These are phyloP conservation scores for Phenacoccus solenopsis DNA, from an alignment of 1,140 invertebrate genomes.

Conservation along the genomic window DNA sequence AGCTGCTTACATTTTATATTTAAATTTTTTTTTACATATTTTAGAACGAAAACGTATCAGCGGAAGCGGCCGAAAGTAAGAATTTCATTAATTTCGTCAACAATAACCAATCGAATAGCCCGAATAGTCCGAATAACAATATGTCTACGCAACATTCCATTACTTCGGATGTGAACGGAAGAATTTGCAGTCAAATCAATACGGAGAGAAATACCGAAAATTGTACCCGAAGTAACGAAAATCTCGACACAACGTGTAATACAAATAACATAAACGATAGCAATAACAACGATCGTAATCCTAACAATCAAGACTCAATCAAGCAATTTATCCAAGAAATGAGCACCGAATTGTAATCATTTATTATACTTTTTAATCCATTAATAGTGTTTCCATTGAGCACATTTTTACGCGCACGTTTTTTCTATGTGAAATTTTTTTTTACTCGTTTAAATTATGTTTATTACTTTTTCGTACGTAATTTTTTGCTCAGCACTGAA, in stretches of 20 bases:
- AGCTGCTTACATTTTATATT: too few relatives aligned
- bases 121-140: constrained; percentile 4
- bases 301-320: neutral
- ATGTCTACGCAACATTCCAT: neutral
- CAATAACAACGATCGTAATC: constrained; percentile 4
- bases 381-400: neutral
- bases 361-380: neutral
- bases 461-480: neutral
- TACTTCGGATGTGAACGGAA: neutral
- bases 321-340: constrained; percentile 10
- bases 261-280: neutral
- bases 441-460: neutral
- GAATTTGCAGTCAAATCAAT: neutral
- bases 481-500: neutral
- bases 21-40: neutral
- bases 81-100: constrained; percentile 7
- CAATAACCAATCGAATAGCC: neutral
- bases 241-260: neutral
- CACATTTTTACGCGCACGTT: neutral
- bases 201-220: neutral
- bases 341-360: neutral
- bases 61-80: neutral
- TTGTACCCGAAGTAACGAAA: neutral
- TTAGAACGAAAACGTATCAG: neutral
- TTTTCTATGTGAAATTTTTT: neutral